Base-by-base conservation (phyloP, 2,797 vertebrate species). In the Luscinia luscinia region DNA sequence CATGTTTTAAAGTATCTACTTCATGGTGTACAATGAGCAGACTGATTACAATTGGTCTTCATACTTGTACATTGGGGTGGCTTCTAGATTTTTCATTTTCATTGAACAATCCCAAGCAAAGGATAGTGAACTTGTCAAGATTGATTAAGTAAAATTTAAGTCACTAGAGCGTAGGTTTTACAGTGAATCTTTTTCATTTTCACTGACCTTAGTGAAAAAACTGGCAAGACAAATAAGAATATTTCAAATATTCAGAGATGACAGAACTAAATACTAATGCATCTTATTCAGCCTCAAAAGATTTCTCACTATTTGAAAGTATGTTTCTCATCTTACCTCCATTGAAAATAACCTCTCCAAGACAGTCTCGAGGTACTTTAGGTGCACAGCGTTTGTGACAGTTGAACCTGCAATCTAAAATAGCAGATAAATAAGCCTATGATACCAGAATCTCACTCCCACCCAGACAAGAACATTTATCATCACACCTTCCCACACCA, bases 341-440 rank as follows among this genome's bases (percentile, higher is more conserved):
- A 93, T 99, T 99, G 96, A 99, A 99, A 95, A 98, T 97, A 73
- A 99, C 99, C 95, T 99, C 99, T 91, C 99, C 99, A 89, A 99
- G 98, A 97, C 99, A 99, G 96, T 99, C 99, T 98, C 98, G 98
- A 28, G 99, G 99, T 97, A 99, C 99, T 98, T 99, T 99, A 82
- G 99, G 98, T 69, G 99, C 99, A 95, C 99, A 99, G 77, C 99
- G 98, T 95, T 99, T 99, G 97, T 99, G 99, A 94, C 99, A 99
- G 94, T 99, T 99, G 96, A 99, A 99, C 97, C 98, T 99, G 97
- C 99, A 99, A 96, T 99, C 99, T 99, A 96, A 81, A 96, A 96
- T 0, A 63, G 36, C 82, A 80, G 48, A 87, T 38, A 93, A 82
- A 75, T 62, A 86, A 87, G 74, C 9, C 58, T n/a, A 72, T 15